A percentile compares a stretch with the other conserved stretches of the same genome.
Conservation (phyloP, 2,888 invertebrate species). For the Zygaena filipendulae region DNA sequence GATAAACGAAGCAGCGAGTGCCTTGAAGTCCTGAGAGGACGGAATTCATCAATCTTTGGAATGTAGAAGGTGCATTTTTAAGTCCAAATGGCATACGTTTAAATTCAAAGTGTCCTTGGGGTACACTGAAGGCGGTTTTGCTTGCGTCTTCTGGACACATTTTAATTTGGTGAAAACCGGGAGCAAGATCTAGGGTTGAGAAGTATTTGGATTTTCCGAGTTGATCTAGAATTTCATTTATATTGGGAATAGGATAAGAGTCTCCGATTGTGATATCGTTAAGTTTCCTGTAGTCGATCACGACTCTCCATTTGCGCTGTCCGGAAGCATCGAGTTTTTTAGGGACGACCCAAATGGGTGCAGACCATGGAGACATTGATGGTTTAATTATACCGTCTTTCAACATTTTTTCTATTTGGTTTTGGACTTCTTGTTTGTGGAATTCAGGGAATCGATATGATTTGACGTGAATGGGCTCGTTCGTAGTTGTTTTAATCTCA, state of each 20-base stretch:
- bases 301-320: conserved; percentile 15
- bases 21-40: conserved; percentile 7
- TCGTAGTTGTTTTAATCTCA: conserved; percentile 7
- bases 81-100: conserved; percentile 1
- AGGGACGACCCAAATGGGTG: conserved; percentile 15
- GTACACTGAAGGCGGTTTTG: conserved; percentile 3
- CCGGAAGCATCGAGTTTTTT: conserved; percentile 9
- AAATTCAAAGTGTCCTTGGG: conserved; percentile 7
- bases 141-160: neutral
- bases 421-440: conserved; percentile 15
- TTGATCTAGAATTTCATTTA: conserved; percentile 4
- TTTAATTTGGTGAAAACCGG: conserved; percentile 1
- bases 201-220: conserved; percentile 5
- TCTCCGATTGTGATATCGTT: conserved; percentile 17
- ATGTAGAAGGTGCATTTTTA: no score
- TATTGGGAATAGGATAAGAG: conserved; percentile 15
- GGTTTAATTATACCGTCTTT: conserved; percentile 15
- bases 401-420: conserved; percentile 13
- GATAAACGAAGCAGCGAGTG: conserved; percentile 4
- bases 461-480: conserved; percentile 11
- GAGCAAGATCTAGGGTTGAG: conserved; percentile 1
- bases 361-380: conserved; percentile 16
- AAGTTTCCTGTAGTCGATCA: conserved; percentile 17
- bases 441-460: conserved; percentile 16
- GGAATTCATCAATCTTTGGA: conserved; percentile 6